A percentile compares a stretch with the other conserved stretches of the same genome.
Conservation (phyloP, 2,888 invertebrate species). For the Escarpia spicata region DNA sequence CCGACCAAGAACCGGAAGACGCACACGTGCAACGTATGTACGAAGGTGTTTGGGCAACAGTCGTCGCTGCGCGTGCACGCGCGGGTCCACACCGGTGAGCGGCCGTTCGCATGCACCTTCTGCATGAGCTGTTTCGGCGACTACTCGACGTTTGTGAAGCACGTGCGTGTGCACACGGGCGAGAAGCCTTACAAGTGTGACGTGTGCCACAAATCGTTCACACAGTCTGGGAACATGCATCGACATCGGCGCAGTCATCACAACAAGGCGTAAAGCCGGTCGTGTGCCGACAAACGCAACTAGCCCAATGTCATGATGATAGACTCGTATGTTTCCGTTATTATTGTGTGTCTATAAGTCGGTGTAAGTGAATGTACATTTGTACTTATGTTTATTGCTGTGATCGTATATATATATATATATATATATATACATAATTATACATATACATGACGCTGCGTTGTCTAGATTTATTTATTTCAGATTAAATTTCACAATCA, state of each 20-base stretch:
- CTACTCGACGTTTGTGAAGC: constrained; percentile 12
- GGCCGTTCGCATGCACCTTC: not conserved
- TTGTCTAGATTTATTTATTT: not conserved
- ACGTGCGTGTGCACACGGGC: not conserved
- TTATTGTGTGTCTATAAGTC: not conserved
- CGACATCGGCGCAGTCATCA: not conserved
- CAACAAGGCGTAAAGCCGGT: not conserved
- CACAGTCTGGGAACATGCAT: not conserved
- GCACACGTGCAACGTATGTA: not conserved
- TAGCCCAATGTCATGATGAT: not conserved
- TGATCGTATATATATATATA: too few species aligned
- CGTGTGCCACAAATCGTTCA: not conserved
- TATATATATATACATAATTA: not conserved
- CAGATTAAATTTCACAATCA: not conserved
- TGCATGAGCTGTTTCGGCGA: not conserved
- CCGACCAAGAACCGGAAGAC: not conserved
- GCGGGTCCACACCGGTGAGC: not conserved
- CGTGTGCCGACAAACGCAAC: not conserved
- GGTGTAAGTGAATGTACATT: not conserved
- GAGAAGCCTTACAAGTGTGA: constrained; percentile 8
- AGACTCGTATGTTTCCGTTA: not conserved
- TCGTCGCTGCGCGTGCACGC: constrained; percentile 5
- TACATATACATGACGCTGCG: not conserved
- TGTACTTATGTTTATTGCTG: not conserved
- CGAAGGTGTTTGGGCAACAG: not conserved